Evolutionary conservation across 2,113 vertebrate genomes (phyloP), one percentile per base, ranked within the genome.

Genomic region (Gobiocypris rarus): DNA sequence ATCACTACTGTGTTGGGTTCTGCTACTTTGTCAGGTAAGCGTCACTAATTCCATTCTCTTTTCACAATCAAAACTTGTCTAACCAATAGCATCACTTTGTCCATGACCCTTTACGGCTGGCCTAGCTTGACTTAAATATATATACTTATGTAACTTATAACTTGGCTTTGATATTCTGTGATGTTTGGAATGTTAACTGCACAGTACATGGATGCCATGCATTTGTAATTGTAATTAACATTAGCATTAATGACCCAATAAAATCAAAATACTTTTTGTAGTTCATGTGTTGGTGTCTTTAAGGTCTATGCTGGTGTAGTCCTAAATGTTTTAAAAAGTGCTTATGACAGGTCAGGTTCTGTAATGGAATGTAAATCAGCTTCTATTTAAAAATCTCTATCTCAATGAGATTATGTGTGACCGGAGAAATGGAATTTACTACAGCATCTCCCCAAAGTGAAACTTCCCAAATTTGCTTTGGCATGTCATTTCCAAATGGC

Each of bases 1-100:
- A 43, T 75, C 56, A 28, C 54, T 59, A 34, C 59, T 65, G 17
- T 75, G 45, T 3, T 84, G 58, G 50, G 28, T 69, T 28, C 50
- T 54, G 31, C 48, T 69, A 31, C 31, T 82, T 31, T 70, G 41
- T 70, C 80, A 70, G 80, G 80, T 82, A 82, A 70, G 79, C 9
- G 31, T 22, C 28, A 67, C 24, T 26, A 13, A 41, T 24, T 82
- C 8, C 15, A 70, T 70, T 82, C 14, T 34, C 22, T 63, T 19
- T 52, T 70, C 34, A 81, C 11, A 52, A 69, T 38, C 28, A 80
- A 50, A 50, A 43, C 10, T 34, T 28, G 59, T 67, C 58, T 65
- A 80, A 28, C 26, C 26, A 48, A 11, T 28, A 43, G 15, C 34
- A 45, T 28, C 58, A 19, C 9, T 59, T 34, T 81, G 43, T 7